These are phyloP conservation scores for Leptopilina syphax DNA, from an alignment of 2,888 invertebrate species.

Conservation along the genomic window DNA sequence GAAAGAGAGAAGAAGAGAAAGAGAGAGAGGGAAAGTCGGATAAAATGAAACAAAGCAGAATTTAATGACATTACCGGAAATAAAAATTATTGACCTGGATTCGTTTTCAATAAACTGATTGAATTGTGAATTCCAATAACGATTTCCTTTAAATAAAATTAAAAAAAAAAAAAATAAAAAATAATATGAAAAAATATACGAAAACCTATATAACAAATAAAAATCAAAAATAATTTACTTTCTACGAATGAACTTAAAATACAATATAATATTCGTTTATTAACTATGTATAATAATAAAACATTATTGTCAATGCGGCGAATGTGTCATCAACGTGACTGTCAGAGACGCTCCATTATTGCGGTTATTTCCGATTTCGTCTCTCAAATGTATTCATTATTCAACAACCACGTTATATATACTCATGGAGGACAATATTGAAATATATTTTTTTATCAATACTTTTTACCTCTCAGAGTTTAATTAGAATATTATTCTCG, in stretches of 20 bases:
- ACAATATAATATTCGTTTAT: slow-evolving; percentile 12
- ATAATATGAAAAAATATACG: too few species aligned
- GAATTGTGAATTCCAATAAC: slow-evolving; percentile 4
- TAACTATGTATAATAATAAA: slow-evolving; percentile 1
- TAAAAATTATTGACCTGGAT: too few species aligned
- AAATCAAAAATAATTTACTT: background rate
- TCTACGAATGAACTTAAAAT: background rate
- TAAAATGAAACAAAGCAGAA: too few species aligned
- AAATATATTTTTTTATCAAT: slow-evolving; percentile 1
- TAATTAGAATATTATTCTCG: slow-evolving; percentile 13
- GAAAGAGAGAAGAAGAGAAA: too few species aligned
- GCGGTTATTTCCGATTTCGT: slow-evolving; percentile 29
- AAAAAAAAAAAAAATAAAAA: too few species aligned
- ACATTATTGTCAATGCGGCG: slow-evolving; percentile 31
- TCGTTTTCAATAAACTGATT: background rate
- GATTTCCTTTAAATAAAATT: background rate
- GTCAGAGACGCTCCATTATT: slow-evolving; percentile 27
- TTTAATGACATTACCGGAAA: too few species aligned
- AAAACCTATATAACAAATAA: background rate
- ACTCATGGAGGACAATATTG: background rate
- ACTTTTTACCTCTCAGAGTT: background rate
- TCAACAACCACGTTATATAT: slow-evolving; percentile 18
- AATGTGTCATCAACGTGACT: slow-evolving; percentile 25
- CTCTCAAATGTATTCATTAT: slow-evolving; percentile 35
- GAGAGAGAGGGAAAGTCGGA: too few species aligned